A percentile compares a stretch with the other conserved stretches of the same genome.
phyloP scores from a whole-genome alignment of 2,888 invertebrate genomes.

The Quadriops clusia region DNA sequence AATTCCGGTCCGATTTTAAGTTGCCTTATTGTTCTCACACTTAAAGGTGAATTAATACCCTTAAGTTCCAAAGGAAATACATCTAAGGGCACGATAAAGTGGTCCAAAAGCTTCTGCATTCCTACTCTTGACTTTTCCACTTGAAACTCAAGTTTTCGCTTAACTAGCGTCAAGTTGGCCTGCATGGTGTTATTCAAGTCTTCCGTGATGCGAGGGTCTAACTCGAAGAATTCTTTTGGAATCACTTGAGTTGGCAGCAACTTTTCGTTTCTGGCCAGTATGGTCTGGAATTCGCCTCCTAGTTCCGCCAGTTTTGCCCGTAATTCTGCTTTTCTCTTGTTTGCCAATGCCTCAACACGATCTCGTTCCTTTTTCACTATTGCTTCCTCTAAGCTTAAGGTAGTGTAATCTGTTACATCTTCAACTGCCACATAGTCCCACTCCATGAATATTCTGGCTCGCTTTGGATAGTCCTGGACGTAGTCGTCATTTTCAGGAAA shows the following conservation, averaged over 20 bases:
- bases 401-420: slow-evolving; percentile 32
- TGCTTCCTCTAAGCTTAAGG: slow-evolving; percentile 50
- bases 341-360: slow-evolving; percentile 47
- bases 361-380: slow-evolving; percentile 57
- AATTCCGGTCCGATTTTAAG: slow-evolving; percentile 49
- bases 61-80: slow-evolving; percentile 49
- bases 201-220: slow-evolving; percentile 54
- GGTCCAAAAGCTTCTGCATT: slow-evolving; percentile 41
- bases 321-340: slow-evolving; percentile 50
- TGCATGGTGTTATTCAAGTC: slow-evolving; percentile 49
- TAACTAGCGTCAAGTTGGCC: slow-evolving; percentile 49
- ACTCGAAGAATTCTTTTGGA: slow-evolving; percentile 45
- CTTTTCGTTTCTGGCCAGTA: slow-evolving; percentile 38
- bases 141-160: slow-evolving; percentile 54
- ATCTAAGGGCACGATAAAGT: slow-evolving; percentile 55
- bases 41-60: slow-evolving; percentile 37
- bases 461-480: slow-evolving; percentile 4
- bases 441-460: slow-evolving; percentile 6
- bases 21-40: slow-evolving; percentile 50
- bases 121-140: slow-evolving; percentile 56
- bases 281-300: slow-evolving; percentile 34
- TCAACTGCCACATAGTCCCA: slow-evolving; percentile 18
- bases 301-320: slow-evolving; percentile 43
- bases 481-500: slow-evolving; percentile 23
- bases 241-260: slow-evolving; percentile 49